Evolutionary conservation across 2,797 vertebrate species (phyloP), one percentile per base, ranked within the genome.

Genomic region (Chanos chanos): DNA sequence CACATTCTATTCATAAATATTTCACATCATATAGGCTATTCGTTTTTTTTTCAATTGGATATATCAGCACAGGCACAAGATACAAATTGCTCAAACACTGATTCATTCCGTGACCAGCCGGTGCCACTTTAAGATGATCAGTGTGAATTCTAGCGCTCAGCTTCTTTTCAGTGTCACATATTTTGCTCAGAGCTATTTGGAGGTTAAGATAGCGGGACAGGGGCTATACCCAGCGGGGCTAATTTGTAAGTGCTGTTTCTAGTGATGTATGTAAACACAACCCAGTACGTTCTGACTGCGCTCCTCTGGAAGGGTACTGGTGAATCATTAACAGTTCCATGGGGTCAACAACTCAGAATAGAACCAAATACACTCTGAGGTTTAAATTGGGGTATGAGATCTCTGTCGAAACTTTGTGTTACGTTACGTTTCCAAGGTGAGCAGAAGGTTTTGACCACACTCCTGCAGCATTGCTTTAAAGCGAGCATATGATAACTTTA

Each of bases 181-280:
- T 74, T 81, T 60, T 44, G 57, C 48, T 52, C 54, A 54, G 36
- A 62, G 67, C 67, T 70, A 70, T 24, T 65, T 61, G 45, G 64
- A 72, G 48, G 34, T 28, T 54, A 60, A 75, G 75, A 72, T 71
- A 57, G 53, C 50, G 31, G 57, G 45, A 41, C 19, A 56, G 68
- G 43, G 1, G 43, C 73, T 82, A 77, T 61, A 58, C 75, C 77
- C 85, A 75, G 33, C 55, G 84, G 85, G 78, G 80, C 77, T 85
- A 36, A 80, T 85, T 85, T 84, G 78, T 74, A 65, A 76, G 79
- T 70, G 37, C 64, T 62, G 52, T 66, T 58, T 60, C 39, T 55
- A 1, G 12, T 61, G 47, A 72, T 73, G 66, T 77, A 69, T 84
- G 73, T 77, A 81, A 78, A 85, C 79, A 80, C 75, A 64, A 66